phyloP scores from a whole-genome alignment of 2,888 invertebrate genomes.

The Eupithecia vulgata region DNA sequence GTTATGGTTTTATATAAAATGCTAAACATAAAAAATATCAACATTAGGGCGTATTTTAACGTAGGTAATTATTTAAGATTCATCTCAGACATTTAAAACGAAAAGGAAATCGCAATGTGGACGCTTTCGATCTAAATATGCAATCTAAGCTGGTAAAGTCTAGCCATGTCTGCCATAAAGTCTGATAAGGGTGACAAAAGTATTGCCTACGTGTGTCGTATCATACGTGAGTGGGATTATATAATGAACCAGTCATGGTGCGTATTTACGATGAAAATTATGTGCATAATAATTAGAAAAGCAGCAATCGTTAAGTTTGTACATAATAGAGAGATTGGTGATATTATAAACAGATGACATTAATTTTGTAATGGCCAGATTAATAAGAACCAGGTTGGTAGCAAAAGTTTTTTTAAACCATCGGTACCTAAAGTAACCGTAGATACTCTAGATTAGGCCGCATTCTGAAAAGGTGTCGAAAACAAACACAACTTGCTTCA shows the following conservation, averaged over 20 bases:
- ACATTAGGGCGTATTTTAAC: not conserved
- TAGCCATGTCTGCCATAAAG: constrained; percentile 8
- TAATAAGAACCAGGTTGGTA: not conserved
- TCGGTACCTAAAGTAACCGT: not conserved
- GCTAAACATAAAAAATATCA: not conserved
- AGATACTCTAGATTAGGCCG: not conserved
- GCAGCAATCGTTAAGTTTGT: not conserved
- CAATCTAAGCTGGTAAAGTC: not conserved
- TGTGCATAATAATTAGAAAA: constrained; percentile 6
- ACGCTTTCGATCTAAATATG: not conserved
- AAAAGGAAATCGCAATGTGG: not conserved
- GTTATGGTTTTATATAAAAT: too few species aligned
- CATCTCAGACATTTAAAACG: not conserved
- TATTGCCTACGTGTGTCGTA: constrained; percentile 5
- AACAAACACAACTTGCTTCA: not conserved
- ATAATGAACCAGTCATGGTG: not conserved
- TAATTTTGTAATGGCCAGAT: not conserved
- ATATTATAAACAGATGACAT: not conserved
- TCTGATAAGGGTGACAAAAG: not conserved
- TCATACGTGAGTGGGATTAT: not conserved
- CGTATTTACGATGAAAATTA: not conserved
- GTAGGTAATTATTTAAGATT: not conserved
- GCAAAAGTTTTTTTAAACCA: not conserved
- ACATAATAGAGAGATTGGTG: not conserved
- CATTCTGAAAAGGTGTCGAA: not conserved